These are phyloP conservation scores for Archaeoteleia sp. DNA, from an alignment of 2,888 invertebrate species.

Conservation along the genomic window DNA sequence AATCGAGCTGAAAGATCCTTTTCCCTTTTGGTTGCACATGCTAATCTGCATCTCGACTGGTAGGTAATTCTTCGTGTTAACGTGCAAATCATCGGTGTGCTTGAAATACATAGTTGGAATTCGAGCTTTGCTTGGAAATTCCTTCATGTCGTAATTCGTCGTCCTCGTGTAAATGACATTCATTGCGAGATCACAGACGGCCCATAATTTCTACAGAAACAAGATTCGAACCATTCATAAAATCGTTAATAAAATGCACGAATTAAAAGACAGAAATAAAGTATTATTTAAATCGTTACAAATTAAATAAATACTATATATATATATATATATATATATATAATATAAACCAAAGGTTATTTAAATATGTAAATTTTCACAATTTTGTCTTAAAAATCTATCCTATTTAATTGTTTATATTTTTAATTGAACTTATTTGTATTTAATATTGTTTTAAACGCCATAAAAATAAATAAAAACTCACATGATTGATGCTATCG, in stretches of 20 bases:
- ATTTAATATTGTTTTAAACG: too few species aligned
- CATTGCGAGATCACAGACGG: conserved; percentile 95
- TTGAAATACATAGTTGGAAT: conserved; percentile 94
- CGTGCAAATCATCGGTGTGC: conserved; percentile 82
- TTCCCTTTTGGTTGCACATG: conserved; percentile 74
- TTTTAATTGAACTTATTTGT: too few species aligned
- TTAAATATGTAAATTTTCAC: too few species aligned
- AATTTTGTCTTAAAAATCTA: too few species aligned
- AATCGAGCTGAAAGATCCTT: conserved; percentile 69
- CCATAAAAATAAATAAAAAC: too few species aligned
- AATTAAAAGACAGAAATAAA: too few species aligned
- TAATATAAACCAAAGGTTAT: too few species aligned
- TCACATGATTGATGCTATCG: conserved; percentile 87
- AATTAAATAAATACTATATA: too few species aligned
- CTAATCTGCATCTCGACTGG: conserved; percentile 86
- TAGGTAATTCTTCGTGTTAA: conserved; percentile 87
- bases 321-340: too few species aligned
- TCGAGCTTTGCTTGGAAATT: conserved; percentile 89
- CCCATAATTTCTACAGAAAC: conserved; percentile 93
- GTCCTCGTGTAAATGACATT: conserved; percentile 92
- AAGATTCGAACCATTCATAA: too few species aligned
- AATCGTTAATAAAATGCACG: not conserved
- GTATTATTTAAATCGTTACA: too few species aligned
- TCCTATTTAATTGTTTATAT: too few species aligned
- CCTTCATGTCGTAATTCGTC: conserved; percentile 90